These are phyloP conservation scores for Calephelis nemesis DNA, from an alignment of 1,140 invertebrate species.

Conservation along the genomic window DNA sequence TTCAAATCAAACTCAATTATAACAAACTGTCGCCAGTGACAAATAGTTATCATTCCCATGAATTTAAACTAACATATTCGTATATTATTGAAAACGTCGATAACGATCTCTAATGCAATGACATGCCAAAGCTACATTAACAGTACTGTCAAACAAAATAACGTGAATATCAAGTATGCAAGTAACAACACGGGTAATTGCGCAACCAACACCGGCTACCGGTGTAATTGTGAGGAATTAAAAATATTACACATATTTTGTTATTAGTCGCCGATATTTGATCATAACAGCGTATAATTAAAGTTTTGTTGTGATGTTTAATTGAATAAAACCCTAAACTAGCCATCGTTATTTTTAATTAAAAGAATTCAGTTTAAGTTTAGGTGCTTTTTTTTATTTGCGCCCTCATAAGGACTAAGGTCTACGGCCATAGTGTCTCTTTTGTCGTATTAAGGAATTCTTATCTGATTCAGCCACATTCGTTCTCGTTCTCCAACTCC, in stretches of 20 bases:
- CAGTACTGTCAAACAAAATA: conserved; percentile 68
- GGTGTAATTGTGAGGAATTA: conserved; percentile 25
- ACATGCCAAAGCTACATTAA: conserved; percentile 73
- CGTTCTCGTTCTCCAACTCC: no score
- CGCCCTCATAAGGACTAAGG: no score
- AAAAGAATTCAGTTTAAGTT: no score
- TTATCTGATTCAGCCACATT: no score
- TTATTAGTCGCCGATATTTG: conserved; percentile 9
- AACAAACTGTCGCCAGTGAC: conserved; percentile 32
- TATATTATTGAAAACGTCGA: conserved; percentile 63
- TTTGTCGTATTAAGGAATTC: no score
- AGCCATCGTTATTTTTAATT: no score
- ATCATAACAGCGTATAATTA: neutral
- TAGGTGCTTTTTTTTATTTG: no score
- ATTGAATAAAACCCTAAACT: no score
- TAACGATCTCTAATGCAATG: conserved; percentile 53
- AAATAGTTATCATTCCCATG: conserved; percentile 48
- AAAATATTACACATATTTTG: conserved; percentile 10
- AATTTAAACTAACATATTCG: conserved; percentile 55
- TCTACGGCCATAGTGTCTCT: no score
- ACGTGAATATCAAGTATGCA: conserved; percentile 61
- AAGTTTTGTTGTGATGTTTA: no score
- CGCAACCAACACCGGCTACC: conserved; percentile 46
- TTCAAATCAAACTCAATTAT: conserved; percentile 35
- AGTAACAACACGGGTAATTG: conserved; percentile 53